Evolutionary conservation across 2,888 invertebrate genomes (phyloP).

Genomic region (Troides aeacus): DNA sequence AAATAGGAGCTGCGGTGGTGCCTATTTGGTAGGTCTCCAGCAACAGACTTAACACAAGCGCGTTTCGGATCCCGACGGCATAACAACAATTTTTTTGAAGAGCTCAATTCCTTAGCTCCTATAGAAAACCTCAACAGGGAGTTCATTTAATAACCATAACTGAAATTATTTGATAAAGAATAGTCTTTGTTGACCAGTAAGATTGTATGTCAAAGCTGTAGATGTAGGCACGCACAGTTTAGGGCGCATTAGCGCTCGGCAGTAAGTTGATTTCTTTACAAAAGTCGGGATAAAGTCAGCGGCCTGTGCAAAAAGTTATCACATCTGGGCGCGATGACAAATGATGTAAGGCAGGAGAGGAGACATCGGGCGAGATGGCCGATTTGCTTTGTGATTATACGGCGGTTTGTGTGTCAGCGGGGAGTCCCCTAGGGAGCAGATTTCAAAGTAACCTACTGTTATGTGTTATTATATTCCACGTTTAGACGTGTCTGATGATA

Average conservation of each 20-base stretch:
- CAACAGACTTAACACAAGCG: too few relatives aligned
- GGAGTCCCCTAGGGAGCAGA: slow-evolving; percentile 43
- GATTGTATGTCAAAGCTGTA: neutral
- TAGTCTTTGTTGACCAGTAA: neutral
- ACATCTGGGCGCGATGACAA: slow-evolving; percentile 73
- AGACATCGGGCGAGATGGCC: slow-evolving; percentile 60
- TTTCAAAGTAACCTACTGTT: slow-evolving; percentile 45
- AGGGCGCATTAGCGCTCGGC: slow-evolving; percentile 57
- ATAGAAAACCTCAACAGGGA: too few relatives aligned
- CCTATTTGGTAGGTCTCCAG: too few relatives aligned
- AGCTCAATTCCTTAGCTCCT: too few relatives aligned
- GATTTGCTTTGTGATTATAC: slow-evolving; percentile 69
- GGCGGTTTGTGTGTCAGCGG: slow-evolving; percentile 44
- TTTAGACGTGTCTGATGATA: too few relatives aligned
- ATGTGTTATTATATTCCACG: neutral
- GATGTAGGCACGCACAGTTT: slow-evolving; percentile 5
- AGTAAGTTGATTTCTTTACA: slow-evolving; percentile 63
- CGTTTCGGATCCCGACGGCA: too few relatives aligned
- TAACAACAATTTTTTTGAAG: too few relatives aligned
- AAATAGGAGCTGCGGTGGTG: too few relatives aligned
- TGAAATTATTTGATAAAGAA: neutral
- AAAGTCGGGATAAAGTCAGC: slow-evolving; percentile 70
- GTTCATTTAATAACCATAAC: neutral
- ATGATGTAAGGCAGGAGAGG: slow-evolving; percentile 55
- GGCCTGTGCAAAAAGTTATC: slow-evolving; percentile 73